These are phyloP conservation scores for Rhinolophus ferrumequinum DNA, from an alignment of 2,113 vertebrate genomes.

Conservation along the genomic window DNA sequence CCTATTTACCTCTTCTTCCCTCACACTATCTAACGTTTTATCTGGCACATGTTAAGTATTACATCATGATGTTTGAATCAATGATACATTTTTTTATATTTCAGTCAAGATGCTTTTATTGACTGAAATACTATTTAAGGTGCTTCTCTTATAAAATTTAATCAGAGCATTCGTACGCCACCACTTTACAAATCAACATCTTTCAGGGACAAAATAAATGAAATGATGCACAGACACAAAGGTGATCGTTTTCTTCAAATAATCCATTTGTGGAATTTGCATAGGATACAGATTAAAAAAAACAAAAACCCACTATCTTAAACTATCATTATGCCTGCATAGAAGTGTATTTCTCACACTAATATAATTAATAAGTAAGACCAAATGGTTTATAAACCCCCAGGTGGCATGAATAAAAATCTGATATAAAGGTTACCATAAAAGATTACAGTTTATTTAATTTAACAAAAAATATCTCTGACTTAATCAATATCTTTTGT, in stretches of 20 bases:
- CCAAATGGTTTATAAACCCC: slow-evolving; percentile 77
- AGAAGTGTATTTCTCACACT: slow-evolving; percentile 61
- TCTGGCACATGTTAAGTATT: slow-evolving; percentile 2
- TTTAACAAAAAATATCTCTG: slow-evolving; percentile 74
- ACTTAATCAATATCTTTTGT: slow-evolving; percentile 77
- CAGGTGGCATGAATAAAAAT: slow-evolving; percentile 75
- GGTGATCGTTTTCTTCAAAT: neutral
- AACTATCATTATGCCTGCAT: neutral
- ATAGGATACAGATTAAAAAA: neutral
- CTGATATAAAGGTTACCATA: slow-evolving; percentile 77
- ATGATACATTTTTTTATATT: neutral
- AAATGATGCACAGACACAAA: neutral
- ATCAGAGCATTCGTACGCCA: slow-evolving; percentile 32
- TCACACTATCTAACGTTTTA: slow-evolving; percentile 34
- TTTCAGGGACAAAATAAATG: slow-evolving; percentile 29
- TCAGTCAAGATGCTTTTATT: slow-evolving; percentile 11
- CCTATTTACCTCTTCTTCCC: neutral
- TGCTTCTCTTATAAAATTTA: slow-evolving; percentile 48
- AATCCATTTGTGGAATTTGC: neutral
- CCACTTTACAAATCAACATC: slow-evolving; percentile 38
- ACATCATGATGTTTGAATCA: slow-evolving; percentile 49
- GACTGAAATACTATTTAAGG: slow-evolving; percentile 43
- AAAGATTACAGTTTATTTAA: slow-evolving; percentile 84
- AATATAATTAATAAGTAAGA: slow-evolving; percentile 81
- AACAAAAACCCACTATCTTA: neutral